A percentile compares a stretch with the other conserved stretches of the same genome.
phyloP scores from a whole-genome alignment of 2,888 invertebrate genomes.

The Corbicula japonica region DNA sequence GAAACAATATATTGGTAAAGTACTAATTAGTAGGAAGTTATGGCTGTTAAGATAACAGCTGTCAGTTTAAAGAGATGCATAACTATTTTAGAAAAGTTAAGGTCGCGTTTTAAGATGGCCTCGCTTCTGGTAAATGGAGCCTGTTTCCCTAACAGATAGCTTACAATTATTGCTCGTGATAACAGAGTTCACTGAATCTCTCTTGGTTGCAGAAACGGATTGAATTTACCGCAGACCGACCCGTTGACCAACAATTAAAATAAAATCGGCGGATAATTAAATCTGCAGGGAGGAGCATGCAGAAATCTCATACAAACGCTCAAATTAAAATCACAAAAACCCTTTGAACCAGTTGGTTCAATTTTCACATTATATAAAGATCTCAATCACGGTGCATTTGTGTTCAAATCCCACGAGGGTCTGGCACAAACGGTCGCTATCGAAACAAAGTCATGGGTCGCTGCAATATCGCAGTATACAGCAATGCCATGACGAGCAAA shows the following conservation, averaged over 20 bases:
- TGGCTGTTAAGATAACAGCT: conserved; percentile 41
- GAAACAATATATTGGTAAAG: conserved; percentile 48
- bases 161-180: conserved; percentile 25
- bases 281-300: conserved; percentile 13
- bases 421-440: conserved; percentile 46
- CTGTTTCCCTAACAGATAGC: conserved; percentile 27
- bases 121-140: conserved; percentile 44
- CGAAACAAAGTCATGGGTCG: conserved; percentile 41
- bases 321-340: conserved; percentile 9
- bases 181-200: background rate
- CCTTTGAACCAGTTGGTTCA: conserved; percentile 19
- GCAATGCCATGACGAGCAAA: conserved; percentile 62
- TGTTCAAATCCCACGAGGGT: conserved; percentile 24
- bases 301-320: conserved; percentile 21
- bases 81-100: conserved; percentile 30
- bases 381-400: conserved; percentile 14
- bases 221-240: too few species aligned
- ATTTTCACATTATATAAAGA: conserved; percentile 26
- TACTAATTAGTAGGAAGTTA: conserved; percentile 57
- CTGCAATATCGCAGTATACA: conserved; percentile 49
- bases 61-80: conserved; percentile 47
- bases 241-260: conserved; percentile 4
- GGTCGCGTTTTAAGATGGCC: conserved; percentile 44
- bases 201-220: too few species aligned
- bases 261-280: conserved; percentile 6